phyloP scores from a whole-genome alignment of 2,797 vertebrate genomes.

The Tympanoctomys barrerae region DNA sequence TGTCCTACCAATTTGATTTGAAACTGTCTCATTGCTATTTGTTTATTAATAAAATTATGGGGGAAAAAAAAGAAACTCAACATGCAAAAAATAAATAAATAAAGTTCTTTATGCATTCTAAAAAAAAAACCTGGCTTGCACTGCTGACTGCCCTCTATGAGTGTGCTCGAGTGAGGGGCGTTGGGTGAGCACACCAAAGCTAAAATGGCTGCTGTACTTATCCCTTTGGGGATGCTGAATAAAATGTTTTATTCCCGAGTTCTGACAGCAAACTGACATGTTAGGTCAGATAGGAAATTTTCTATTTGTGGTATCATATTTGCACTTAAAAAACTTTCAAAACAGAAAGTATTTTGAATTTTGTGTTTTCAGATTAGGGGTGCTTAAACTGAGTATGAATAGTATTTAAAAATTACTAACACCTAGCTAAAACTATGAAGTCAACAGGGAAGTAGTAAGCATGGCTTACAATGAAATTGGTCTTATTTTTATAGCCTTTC shows the following conservation, averaged over 20 bases:
- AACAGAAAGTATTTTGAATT: neutral
- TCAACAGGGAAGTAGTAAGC: neutral
- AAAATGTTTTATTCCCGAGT: neutral
- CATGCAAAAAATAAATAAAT: no score
- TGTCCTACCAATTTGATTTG: no score
- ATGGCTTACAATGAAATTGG: neutral
- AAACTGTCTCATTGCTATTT: no score
- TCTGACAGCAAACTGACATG: neutral
- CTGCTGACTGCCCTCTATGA: neutral
- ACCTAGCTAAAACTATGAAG: neutral
- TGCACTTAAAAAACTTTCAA: neutral
- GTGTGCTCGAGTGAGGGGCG: no score
- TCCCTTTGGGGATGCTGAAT: neutral
- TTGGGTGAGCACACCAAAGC: neutral
- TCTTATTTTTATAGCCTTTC: neutral
- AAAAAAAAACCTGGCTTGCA: neutral
- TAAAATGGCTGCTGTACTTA: neutral
- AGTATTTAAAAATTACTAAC: neutral
- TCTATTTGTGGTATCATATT: neutral
- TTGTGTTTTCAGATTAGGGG: neutral
- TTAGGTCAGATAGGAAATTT: neutral
- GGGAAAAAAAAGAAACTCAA: no score
- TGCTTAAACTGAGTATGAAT: neutral
- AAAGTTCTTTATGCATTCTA: no score
- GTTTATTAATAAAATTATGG: no score